Base-by-base conservation (phyloP, 2,113 vertebrate genomes). In the Pseudopodoces humilis region DNA sequence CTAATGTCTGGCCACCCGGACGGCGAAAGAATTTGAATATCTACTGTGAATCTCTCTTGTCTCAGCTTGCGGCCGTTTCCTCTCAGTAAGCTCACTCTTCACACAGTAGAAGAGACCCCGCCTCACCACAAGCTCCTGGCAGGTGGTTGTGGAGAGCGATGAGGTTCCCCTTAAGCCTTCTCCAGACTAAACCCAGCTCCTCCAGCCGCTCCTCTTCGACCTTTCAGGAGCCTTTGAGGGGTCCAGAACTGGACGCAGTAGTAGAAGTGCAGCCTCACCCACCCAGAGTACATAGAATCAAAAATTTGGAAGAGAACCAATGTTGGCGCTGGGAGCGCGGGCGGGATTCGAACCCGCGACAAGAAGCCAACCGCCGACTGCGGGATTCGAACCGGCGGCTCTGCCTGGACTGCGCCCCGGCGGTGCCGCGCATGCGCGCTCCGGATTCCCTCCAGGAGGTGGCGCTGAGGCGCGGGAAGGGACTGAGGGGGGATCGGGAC, bases 331-430 rank as follows among this genome's bases (percentile, higher is more conserved):
- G 22, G 8, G 4, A 21, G 16, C 2, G 13, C 14, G 22, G 22
- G 58, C 21, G 44, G 35, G 52, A 76, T 24, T 58, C 60, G 60
- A 64, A 39, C 65, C 14, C 3, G 7, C 2, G 7, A 8, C 0
- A 3, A 0, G 2, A 0, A 1, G 31, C 7, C 31, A 53, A 30
- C 6, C 3, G 20, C 20, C 50, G 15, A 0, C 3, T 0, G 41
- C 15, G 0, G 50, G 65, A 41, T 28, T 77, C 47, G 59, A 78
- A 78, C 59, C 50, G 1, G 16, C 8, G n/a, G 6, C 27, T 10
- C 19, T 6, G 11, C 18, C 10, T 8, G 30, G 16, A 20, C 30
- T 4, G 50, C 30, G 16, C 21, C 9, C 49, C 15, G 22, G 37
- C 50, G 2, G 9, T 44, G 18, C 31, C 11, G 71, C 72, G 55